Conservation (phyloP, 2,888 invertebrate genomes). For the Eristalis pertinax region DNA sequence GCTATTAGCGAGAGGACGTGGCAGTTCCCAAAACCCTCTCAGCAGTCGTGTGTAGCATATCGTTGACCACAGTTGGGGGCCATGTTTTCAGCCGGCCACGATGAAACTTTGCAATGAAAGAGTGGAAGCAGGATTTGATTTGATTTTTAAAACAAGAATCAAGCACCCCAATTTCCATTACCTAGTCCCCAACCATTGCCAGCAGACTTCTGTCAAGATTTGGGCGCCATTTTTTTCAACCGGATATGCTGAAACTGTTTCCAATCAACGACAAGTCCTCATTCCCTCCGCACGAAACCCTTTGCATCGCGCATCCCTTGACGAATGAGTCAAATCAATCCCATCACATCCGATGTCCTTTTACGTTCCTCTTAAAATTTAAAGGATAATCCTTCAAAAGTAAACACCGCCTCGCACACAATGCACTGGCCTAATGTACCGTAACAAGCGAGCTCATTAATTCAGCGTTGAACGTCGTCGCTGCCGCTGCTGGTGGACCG, state of each 20-base stretch:
- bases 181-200: not conserved
- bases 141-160: no score
- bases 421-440: slow-evolving; percentile 27
- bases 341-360: not conserved
- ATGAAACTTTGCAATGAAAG: no score
- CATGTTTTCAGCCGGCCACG: not conserved
- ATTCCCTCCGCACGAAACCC: not conserved
- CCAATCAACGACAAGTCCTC: not conserved
- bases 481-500: slow-evolving; percentile 1
- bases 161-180: no score
- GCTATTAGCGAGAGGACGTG: no score
- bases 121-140: no score
- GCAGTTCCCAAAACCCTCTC: no score
- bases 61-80: not conserved
- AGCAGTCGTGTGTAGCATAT: not conserved
- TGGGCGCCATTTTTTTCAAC: not conserved
- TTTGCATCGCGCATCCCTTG: not conserved
- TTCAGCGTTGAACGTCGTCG: slow-evolving; percentile 50
- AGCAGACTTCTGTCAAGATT: not conserved
- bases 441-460: slow-evolving; percentile 29
- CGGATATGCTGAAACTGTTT: not conserved
- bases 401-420: not conserved
- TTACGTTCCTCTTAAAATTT: not conserved
- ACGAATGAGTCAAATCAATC: not conserved
- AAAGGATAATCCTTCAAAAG: not conserved